Base-by-base conservation (phyloP, 1,140 invertebrate genomes). In the Episyrphus balteatus region DNA sequence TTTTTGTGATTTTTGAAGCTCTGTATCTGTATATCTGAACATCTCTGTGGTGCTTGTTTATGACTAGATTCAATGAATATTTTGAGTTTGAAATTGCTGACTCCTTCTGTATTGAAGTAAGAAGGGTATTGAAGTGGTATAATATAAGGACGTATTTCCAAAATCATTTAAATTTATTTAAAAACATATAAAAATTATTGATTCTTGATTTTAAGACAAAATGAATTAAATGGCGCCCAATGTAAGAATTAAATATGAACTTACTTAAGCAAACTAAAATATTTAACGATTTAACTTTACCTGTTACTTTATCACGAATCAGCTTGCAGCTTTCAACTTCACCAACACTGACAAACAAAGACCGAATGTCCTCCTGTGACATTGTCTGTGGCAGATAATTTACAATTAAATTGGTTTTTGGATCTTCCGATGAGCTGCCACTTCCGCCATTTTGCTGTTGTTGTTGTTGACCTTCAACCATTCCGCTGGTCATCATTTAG, bases 351-450 rank as follows among this genome's bases (percentile, higher is more conserved):
- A 91, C 90, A 73, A 99, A 99, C 40, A 99, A 77, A 40, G 91
- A 93, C 48, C 92, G 79, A 51, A 98, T 97, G 70, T 99, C 95
- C 70, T 99, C 96, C 73, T 99, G 96, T 21, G 92, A 96, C 97
- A 99, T 99, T 47, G 89, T 96, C 75, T 99, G 96, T 41, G 96
- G 96, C 63, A 99, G 77, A 73, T 99, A 99, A 73, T 99, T 99
- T 55, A 99, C 95, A 68, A 99, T 99, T 52, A 99, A 80, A 76
- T 99, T 99, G 42, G 91, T 95, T 76, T 96, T 97, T 52, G 86
- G 90, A 71, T 94, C 91, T 73, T 92, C 89, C 56, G 83, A 78
- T 56, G 81, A 79, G 47, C 73, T 75, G 18, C 70, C 70, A 56
- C 72, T 74, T 61, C 74, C 75, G 42, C 54, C 58, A 51, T 57